Evolutionary conservation across 2,113 vertebrate genomes (phyloP).

Genomic region (Mobula birostris): DNA sequence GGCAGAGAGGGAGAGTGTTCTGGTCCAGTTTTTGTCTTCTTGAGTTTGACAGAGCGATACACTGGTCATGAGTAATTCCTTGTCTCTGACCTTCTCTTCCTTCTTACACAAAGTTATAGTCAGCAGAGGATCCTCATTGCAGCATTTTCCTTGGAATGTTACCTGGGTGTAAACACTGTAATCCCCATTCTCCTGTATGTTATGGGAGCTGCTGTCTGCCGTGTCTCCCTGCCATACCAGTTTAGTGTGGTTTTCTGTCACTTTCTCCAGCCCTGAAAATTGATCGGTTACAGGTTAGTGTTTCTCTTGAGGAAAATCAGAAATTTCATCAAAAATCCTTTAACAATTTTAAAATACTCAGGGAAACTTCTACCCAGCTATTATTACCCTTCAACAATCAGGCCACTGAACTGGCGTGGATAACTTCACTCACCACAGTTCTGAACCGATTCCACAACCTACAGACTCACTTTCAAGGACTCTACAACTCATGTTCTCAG

Average conservation of each 20-base stretch:
- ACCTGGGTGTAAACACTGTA: slow-evolving; percentile 5
- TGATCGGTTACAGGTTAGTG: not conserved
- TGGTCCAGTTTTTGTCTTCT: not conserved
- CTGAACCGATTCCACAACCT: too few species aligned
- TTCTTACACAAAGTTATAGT: slow-evolving; percentile 6
- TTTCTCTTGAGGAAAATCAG: too few species aligned
- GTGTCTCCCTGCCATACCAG: not conserved
- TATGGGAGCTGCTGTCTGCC: not conserved
- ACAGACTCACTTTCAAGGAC: too few species aligned
- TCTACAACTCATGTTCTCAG: too few species aligned
- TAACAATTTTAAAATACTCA: too few species aligned
- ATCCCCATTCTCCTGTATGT: not conserved
- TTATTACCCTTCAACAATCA: too few species aligned
- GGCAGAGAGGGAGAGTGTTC: not conserved
- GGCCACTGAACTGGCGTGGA: too few species aligned
- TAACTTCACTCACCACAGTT: too few species aligned
- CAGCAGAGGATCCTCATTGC: not conserved
- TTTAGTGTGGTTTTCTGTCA: not conserved
- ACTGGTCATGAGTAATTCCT: slow-evolving; percentile 10
- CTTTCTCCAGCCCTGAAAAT: not conserved
- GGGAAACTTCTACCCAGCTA: too few species aligned
- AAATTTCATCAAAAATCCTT: not conserved
- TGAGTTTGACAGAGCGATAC: not conserved
- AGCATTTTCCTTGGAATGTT: not conserved
- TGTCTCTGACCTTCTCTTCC: not conserved